A percentile compares a stretch with the other conserved stretches of the same genome.
These are phyloP conservation scores for Campylomormyrus tamandua DNA, from an alignment of 2,113 vertebrate species.

Conservation along the genomic window DNA sequence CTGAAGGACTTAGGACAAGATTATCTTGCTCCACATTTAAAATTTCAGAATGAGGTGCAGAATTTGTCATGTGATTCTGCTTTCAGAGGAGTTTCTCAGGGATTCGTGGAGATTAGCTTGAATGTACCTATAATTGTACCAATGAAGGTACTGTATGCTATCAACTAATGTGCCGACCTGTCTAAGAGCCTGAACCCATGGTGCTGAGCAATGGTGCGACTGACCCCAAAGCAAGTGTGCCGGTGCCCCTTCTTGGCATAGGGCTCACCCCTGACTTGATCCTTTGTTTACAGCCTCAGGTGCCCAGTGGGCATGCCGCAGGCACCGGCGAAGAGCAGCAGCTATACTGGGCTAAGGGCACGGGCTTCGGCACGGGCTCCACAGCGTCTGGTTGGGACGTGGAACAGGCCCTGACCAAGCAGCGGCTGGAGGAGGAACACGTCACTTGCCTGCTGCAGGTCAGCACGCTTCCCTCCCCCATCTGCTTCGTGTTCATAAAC, in stretches of 20 bases:
- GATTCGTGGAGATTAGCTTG: background rate
- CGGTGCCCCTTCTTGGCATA: background rate
- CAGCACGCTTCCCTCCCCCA: background rate
- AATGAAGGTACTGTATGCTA: background rate
- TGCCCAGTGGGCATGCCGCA: constrained; percentile 77
- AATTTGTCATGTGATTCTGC: background rate
- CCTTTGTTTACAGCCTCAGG: constrained; percentile 67
- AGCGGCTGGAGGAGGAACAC: constrained; percentile 94
- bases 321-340: constrained; percentile 90
- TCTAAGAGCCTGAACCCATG: background rate
- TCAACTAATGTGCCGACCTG: background rate
- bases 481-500: no score
- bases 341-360: constrained; percentile 97
- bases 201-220: background rate
- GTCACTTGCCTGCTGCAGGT: constrained; percentile 96
- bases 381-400: constrained; percentile 98
- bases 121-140: background rate
- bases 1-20: background rate
- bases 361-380: constrained; percentile 94
- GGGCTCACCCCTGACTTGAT: background rate
- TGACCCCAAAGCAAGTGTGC: background rate
- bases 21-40: background rate
- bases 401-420: constrained; percentile 95
- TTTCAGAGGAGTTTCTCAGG: background rate
- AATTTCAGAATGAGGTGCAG: background rate